Evolutionary conservation across 2,113 vertebrate species (phyloP).

Genomic region (Corvus cornix): DNA sequence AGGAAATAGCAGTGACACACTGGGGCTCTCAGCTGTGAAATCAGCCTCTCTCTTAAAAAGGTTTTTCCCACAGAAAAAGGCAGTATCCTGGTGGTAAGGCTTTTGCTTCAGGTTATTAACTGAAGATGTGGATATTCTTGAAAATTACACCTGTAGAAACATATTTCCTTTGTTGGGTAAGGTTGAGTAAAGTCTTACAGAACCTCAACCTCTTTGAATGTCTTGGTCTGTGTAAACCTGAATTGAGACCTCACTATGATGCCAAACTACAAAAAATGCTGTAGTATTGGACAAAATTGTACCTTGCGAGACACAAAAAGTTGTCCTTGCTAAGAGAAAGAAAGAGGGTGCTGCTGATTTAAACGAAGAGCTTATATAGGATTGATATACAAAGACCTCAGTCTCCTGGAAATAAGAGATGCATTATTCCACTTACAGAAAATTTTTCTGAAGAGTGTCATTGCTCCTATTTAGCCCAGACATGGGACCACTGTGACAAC

Average conservation of each 20-base stretch:
- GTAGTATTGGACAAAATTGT: not conserved
- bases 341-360: not conserved
- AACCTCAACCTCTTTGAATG: not conserved
- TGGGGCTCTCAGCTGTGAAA: not conserved
- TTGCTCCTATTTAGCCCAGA: not conserved
- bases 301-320: not conserved
- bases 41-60: not conserved
- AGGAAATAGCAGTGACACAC: not conserved
- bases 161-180: not conserved
- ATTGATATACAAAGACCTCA: not conserved
- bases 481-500: not conserved
- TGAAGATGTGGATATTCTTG: not conserved
- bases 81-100: not conserved
- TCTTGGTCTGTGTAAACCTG: not conserved
- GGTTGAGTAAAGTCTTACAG: not conserved
- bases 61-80: not conserved
- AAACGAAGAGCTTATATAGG: not conserved
- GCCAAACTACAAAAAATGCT: not conserved
- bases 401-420: not conserved
- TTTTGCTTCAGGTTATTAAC: not conserved
- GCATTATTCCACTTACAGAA: not conserved
- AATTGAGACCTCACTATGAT: not conserved
- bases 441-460: not conserved
- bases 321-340: not conserved
- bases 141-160: not conserved